Conservation (phyloP, 2,888 invertebrate species). For the Lasioglossum vierecki region DNA sequence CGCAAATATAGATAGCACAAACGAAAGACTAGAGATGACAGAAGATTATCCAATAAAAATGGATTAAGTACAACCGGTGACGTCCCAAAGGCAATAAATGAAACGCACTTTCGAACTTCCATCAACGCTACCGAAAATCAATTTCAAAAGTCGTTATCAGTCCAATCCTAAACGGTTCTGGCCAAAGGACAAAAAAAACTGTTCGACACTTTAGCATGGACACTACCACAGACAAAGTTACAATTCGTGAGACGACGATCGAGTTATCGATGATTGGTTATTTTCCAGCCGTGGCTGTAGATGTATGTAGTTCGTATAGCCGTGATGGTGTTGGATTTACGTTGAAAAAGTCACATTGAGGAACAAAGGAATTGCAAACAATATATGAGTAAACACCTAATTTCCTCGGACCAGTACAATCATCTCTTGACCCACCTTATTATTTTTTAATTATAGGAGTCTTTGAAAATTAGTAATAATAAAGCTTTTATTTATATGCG, state of each 20-base stretch:
- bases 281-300: background rate
- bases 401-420: background rate
- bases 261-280: conserved; percentile 10
- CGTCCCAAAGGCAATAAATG: background rate
- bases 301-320: background rate
- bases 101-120: conserved; percentile 2
- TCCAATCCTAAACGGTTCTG: conserved; percentile 8
- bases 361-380: background rate
- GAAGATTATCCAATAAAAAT: conserved; percentile 1
- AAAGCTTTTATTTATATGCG: too few species aligned
- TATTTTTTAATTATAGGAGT: background rate
- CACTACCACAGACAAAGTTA: too few species aligned
- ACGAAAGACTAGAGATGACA: background rate
- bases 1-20: background rate
- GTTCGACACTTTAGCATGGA: background rate
- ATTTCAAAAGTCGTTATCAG: conserved; percentile 24
- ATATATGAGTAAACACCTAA: background rate
- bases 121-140: conserved; percentile 17
- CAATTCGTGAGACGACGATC: conserved; percentile 1
- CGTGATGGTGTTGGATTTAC: background rate
- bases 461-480: too few species aligned
- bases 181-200: background rate
- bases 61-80: background rate
- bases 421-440: background rate
- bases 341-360: background rate